Conservation (phyloP, 2,113 vertebrate genomes). For the Lanius collurio region DNA sequence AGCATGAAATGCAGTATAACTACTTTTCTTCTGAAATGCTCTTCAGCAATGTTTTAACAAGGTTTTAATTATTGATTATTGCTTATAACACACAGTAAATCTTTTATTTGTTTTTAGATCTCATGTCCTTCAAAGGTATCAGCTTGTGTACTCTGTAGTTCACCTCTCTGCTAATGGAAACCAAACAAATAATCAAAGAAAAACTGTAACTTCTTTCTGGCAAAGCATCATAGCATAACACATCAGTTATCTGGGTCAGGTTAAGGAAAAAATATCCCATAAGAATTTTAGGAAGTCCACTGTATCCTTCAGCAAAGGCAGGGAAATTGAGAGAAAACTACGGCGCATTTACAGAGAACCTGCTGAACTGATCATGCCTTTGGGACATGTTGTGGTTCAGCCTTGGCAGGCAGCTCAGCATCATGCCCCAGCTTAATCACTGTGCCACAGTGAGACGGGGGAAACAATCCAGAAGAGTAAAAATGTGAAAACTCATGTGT, state of each 20-base stretch:
- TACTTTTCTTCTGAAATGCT: conserved; percentile 84
- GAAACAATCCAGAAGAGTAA: background rate
- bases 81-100: conserved; percentile 74
- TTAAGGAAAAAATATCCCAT: background rate
- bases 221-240: background rate
- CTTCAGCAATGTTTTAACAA: conserved; percentile 78
- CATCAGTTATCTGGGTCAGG: background rate
- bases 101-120: conserved; percentile 73
- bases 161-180: background rate
- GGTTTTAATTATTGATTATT: conserved; percentile 84
- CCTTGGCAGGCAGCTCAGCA: background rate
- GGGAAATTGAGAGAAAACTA: background rate
- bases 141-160: background rate
- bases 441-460: background rate
- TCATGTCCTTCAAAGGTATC: conserved; percentile 67
- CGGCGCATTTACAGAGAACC: background rate
- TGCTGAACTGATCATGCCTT: background rate
- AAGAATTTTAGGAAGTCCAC: background rate
- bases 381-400: background rate
- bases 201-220: background rate
- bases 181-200: background rate
- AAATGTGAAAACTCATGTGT: background rate
- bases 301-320: background rate
- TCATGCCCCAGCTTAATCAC: background rate
- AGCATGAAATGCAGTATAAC: conserved; percentile 95